Evolutionary conservation across 2,113 vertebrate species (phyloP), one percentile per base, ranked within the genome.

Genomic region (Protomyctophum bolini): DNA sequence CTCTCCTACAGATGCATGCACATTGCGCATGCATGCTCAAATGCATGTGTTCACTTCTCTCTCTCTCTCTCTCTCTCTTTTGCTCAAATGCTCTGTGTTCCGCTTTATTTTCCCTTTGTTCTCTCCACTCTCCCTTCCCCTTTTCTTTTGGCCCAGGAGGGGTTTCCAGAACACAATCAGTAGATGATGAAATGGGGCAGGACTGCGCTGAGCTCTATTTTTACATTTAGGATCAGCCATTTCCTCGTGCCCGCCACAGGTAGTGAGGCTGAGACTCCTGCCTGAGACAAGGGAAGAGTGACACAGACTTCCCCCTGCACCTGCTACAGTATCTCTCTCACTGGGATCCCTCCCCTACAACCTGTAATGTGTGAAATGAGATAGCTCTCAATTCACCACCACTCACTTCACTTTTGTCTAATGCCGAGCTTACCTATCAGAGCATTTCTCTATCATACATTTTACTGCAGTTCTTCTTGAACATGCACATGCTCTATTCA

Each of bases 131-230:
- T 58, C 54, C 45, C 60, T 41, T 4, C 51, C 10, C 63, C 51
- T 49, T 49, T 12, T 11, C 49, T 55, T 47, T 49, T 11, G 70
- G 71, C 78, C 72, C 72, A 72, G 72, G 84, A 76, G 86, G 78
- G 83, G 72, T 90, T 88, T 89, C 80, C 90, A 78, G 84, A 87
- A 73, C 79, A 77, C 82, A 87, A 41, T 41, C 33, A 41, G 33
- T 72, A 79, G 80, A 83, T 85, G 79, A 87, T 84, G 84, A 91
- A 91, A 83, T 91, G 83, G 90, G 89, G 82, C 89, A 91, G 79
- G 63, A 86, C 78, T 65, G 76, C 81, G 83, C 80, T 52, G 58
- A 67, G 69, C 55, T 84, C 87, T 91, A 91, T 92, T 91, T 91
- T 87, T 90, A 84, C 65, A 82, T 76, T 76, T 75, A 61, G 58